A percentile compares a stretch with the other conserved stretches of the same genome.
phyloP scores from a whole-genome alignment of 2,113 vertebrate genomes.

The Lipophrys pholis region DNA sequence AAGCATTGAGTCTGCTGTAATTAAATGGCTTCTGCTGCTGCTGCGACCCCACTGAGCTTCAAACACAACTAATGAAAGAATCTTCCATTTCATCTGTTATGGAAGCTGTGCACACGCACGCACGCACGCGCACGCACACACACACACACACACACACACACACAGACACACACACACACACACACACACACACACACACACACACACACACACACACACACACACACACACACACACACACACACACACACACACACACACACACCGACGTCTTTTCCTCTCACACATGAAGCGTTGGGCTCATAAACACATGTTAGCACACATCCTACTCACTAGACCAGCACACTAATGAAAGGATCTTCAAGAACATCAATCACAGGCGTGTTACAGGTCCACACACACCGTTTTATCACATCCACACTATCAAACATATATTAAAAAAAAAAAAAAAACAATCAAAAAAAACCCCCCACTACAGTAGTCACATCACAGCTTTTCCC shows the following conservation, averaged over 20 bases:
- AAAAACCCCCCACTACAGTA: too few relatives aligned
- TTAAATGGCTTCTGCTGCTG: conserved; percentile 72
- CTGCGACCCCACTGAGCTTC: conserved; percentile 69
- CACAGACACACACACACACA: conserved; percentile 3
- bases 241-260: conserved; percentile 5
- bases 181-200: conserved; percentile 2
- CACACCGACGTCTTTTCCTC: conserved; percentile 3
- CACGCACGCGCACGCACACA: conserved; percentile 1
- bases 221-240: conserved; percentile 3
- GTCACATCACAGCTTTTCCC: not conserved
- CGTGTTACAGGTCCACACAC: conserved; percentile 21
- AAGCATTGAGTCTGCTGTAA: conserved; percentile 68
- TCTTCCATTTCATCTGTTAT: conserved; percentile 68
- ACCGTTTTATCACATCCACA: not conserved
- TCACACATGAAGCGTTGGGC: not conserved
- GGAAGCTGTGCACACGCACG: conserved; percentile 13
- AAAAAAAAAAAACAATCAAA: too few relatives aligned
- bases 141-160: conserved; percentile 8
- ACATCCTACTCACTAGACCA: not conserved
- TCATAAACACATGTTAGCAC: not conserved
- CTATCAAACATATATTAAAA: too few relatives aligned
- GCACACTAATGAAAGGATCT: conserved; percentile 40
- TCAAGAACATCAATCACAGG: conserved; percentile 21
- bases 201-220: conserved; percentile 7
- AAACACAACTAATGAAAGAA: conserved; percentile 77